Base-by-base conservation (phyloP, 2,888 invertebrate species). In the Hyposoter dolosus region DNA sequence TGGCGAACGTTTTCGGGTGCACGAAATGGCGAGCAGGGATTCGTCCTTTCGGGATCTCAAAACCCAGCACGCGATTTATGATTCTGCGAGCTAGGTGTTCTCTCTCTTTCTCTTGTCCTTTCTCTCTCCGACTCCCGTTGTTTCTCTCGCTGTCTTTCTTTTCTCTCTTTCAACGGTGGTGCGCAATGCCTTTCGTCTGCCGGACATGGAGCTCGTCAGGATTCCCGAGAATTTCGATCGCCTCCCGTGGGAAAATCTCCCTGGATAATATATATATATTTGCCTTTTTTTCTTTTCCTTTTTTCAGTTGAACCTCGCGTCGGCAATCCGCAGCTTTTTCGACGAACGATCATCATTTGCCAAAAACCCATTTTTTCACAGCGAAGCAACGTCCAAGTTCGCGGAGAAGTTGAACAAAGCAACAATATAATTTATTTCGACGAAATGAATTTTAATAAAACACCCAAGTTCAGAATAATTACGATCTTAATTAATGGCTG, bases 11-110 rank as follows among this genome's bases (percentile, higher is more conserved):
- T 88, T 88, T 85, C 83, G 80, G 72, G 79, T 76, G 74, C 80
- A 84, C 63, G 83, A 72, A 76, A 80, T 45, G 45, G 69, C 76
- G 68, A 68, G 50, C 72, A 40, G 72, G 72, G 83, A 81, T 77
- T 81, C 77, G 77, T 81, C 77, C 69, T 83, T 74, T 74, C 77
- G 40, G 79, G 72, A 85, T 80, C 72, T 65, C 53, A 50, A 74
- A 63, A 74, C 47, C 68, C 77, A 47, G 56, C 83, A 78, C 81
- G 86, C 77, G 81, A 86, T 86, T 86, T 86, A 86, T 83, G 86
- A 86, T 86, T 86, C 83, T 65, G 40, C 77, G 83, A 69, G 68
- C 60, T 81, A 80, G 83, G 40, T 50, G 40, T 60, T 19, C 65
- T 60, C 71, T 79, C 60, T 69, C 71, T 23, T n/a, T 35, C 35